phyloP scores from a whole-genome alignment of 2,797 vertebrate species.

The Odontamblyopus lacepedii region DNA sequence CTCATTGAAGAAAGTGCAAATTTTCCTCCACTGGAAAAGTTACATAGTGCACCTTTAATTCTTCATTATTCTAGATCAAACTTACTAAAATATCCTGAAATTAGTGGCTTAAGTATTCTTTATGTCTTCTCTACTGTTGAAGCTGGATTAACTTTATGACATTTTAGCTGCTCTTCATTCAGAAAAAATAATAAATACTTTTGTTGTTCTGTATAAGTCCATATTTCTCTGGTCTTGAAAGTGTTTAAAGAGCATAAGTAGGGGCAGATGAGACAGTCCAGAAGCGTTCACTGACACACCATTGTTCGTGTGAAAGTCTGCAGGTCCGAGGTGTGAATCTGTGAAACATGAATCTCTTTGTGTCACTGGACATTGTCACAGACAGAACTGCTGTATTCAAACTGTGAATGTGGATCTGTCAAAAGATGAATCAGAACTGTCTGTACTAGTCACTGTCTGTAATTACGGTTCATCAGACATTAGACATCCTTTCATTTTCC shows the following conservation, averaged over 20 bases:
- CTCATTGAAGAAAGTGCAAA: too few relatives aligned
- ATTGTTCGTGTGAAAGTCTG: constrained; percentile 5
- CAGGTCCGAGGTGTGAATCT: constrained; percentile 19
- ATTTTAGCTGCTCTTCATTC: too few relatives aligned
- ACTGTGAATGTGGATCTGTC: not conserved
- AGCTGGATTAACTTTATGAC: too few relatives aligned
- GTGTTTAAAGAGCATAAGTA: not conserved
- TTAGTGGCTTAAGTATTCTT: too few relatives aligned
- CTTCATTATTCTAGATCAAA: too few relatives aligned
- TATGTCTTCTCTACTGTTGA: too few relatives aligned
- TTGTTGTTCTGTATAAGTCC: too few relatives aligned
- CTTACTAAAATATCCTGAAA: too few relatives aligned
- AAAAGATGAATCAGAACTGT: not conserved
- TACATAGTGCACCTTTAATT: too few relatives aligned
- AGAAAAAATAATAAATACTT: not conserved
- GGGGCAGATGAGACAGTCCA: not conserved
- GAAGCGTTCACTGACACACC: not conserved
- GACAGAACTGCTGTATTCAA: not conserved
- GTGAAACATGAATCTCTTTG: constrained; percentile 19
- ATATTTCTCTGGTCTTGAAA: not conserved
- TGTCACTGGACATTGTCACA: not conserved
- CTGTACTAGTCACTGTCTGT: not conserved
- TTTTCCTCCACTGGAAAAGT: too few relatives aligned
- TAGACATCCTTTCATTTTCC: not conserved
- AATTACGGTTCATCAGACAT: not conserved